phyloP scores from a whole-genome alignment of 2,113 vertebrate species.

The Oncorhynchus tshawytscha region DNA sequence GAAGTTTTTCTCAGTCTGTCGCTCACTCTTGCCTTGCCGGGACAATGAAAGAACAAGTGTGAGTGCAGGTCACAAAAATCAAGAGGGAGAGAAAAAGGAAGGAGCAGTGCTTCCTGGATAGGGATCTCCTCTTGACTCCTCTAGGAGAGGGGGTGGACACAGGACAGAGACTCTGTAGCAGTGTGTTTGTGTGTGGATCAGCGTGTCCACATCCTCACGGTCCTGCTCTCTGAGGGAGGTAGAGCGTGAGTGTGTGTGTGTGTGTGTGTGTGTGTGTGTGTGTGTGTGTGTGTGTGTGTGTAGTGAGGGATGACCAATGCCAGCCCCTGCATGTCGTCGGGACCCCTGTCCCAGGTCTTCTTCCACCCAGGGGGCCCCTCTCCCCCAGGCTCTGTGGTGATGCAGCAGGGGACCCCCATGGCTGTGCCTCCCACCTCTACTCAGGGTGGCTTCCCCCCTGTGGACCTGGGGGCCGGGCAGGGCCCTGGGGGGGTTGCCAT shows the following conservation, averaged over 20 bases:
- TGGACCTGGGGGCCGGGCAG: slow-evolving; percentile 54
- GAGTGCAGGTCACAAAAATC: slow-evolving; percentile 5
- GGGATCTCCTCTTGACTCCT: slow-evolving; percentile 44
- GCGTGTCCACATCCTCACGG: slow-evolving; percentile 13
- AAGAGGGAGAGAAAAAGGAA: slow-evolving; percentile 27
- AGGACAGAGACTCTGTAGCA: slow-evolving; percentile 9
- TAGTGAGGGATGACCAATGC: slow-evolving; percentile 68
- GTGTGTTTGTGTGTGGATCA: slow-evolving; percentile 12
- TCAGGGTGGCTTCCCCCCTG: slow-evolving; percentile 44
- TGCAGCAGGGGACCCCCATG: slow-evolving; percentile 56
- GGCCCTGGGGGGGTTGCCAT: slow-evolving; percentile 43
- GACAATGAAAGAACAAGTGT: slow-evolving; percentile 38
- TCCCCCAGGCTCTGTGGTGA: slow-evolving; percentile 51
- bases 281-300: neutral
- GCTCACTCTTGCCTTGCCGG: slow-evolving; percentile 32
- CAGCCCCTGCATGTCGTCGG: slow-evolving; percentile 70
- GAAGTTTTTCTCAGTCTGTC: slow-evolving; percentile 6
- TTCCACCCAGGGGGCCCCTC: slow-evolving; percentile 61
- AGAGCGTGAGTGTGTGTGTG: slow-evolving; percentile 10
- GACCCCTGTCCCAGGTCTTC: slow-evolving; percentile 62
- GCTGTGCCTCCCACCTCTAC: slow-evolving; percentile 39
- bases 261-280: slow-evolving; percentile 8
- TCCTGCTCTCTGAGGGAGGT: neutral
- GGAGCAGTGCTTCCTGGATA: slow-evolving; percentile 54
- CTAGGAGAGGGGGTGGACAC: slow-evolving; percentile 28